Percentiles rank a stretch among this genome's conserved stretches.
Conservation (phyloP, 2,888 invertebrate species). For the Scaeva pyrastri region DNA sequence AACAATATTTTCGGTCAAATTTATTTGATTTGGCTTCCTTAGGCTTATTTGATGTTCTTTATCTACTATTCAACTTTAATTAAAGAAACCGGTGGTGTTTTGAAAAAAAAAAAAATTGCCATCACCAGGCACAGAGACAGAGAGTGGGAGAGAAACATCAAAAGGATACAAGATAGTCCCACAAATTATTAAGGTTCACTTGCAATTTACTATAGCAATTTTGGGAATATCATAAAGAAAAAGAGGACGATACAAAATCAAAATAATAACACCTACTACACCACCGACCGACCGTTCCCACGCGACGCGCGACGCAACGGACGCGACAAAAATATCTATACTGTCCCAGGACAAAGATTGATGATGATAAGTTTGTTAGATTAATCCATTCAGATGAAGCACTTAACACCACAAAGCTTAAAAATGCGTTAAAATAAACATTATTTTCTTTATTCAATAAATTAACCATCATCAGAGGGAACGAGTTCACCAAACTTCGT, state of each 20-base stretch:
- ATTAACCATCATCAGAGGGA: neutral
- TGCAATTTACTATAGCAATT: constrained; percentile 62
- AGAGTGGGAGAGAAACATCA: too few species aligned
- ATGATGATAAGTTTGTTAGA: constrained; percentile 66
- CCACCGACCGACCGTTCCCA: neutral
- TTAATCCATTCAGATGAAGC: constrained; percentile 38
- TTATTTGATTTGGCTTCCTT: constrained; percentile 49
- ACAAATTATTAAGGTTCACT: constrained; percentile 57
- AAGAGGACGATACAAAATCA: constrained; percentile 13
- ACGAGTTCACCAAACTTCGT: constrained; percentile 17
- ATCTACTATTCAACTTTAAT: neutral
- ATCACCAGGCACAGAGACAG: too few species aligned
- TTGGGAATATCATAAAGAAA: constrained; percentile 22
- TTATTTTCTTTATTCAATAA: constrained; percentile 40
- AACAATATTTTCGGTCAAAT: neutral
- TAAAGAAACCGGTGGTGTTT: neutral
- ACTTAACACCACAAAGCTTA: constrained; percentile 59
- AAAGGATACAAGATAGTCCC: constrained; percentile 3
- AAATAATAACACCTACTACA: constrained; percentile 20
- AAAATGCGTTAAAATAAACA: constrained; percentile 60
- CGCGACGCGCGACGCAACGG: too few species aligned
- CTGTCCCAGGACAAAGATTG: constrained; percentile 57
- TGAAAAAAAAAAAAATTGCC: neutral
- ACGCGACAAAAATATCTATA: neutral
- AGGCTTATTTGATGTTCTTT: neutral